phyloP scores from a whole-genome alignment of 1,140 invertebrate genomes.

The Fopius arisanus region DNA sequence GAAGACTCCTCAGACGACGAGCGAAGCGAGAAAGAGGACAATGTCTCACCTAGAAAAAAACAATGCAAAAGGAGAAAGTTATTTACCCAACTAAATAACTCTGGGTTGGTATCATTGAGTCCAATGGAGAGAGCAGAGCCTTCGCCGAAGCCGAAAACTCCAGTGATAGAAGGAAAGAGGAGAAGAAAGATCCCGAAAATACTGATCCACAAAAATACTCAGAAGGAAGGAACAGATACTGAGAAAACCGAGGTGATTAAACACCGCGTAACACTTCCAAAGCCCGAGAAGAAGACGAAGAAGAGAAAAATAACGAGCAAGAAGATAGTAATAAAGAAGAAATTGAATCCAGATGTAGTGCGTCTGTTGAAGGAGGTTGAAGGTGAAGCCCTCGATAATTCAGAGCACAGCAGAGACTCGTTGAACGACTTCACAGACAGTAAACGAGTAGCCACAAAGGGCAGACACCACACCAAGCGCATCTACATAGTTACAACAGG shows the following conservation, averaged over 20 bases:
- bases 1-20: neutral
- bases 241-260: conserved; percentile 18
- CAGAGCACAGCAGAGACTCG: conserved; percentile 35
- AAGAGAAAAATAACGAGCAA: conserved; percentile 17
- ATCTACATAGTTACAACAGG: conserved; percentile 53
- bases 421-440: conserved; percentile 43
- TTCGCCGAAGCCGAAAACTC: neutral
- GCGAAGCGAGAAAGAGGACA: neutral
- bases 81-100: conserved; percentile 1
- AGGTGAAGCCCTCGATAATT: neutral
- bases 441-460: conserved; percentile 28
- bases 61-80: conserved; percentile 30
- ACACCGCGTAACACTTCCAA: neutral
- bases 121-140: neutral
- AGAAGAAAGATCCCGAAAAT: conserved; percentile 22
- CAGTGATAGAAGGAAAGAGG: neutral
- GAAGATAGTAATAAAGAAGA: conserved; percentile 44
- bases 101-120: neutral
- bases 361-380: neutral
- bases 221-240: conserved; percentile 23
- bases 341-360: conserved; percentile 27
- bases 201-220: conserved; percentile 28
- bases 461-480: conserved; percentile 32
- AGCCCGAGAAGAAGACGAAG: neutral
- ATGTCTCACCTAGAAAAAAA: neutral